Evolutionary conservation across 2,888 invertebrate species (phyloP).

Genomic region (Tortrix viridana): DNA sequence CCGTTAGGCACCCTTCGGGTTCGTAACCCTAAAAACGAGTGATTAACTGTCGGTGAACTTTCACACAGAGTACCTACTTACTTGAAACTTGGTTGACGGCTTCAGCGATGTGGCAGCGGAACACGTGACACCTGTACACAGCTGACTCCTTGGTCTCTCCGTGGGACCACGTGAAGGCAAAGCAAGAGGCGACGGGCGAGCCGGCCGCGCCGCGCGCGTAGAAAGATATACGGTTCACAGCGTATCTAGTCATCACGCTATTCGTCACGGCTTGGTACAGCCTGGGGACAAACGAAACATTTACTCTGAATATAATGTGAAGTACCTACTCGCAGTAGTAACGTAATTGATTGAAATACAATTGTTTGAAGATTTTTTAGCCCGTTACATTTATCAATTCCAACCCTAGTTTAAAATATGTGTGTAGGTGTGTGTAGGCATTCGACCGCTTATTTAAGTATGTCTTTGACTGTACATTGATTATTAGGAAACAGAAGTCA

Average conservation of each 20-base stretch:
- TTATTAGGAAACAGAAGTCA: too few relatives aligned
- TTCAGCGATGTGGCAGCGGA: constrained; percentile 97
- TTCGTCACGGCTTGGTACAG: constrained; percentile 93
- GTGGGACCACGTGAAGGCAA: constrained; percentile 98
- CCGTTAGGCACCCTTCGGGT: too few relatives aligned
- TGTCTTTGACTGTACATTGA: not conserved
- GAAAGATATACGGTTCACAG: constrained; percentile 96
- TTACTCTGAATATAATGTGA: too few relatives aligned
- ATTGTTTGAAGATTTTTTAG: too few relatives aligned
- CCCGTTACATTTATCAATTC: too few relatives aligned
- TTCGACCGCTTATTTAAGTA: not conserved
- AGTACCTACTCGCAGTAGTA: too few relatives aligned
- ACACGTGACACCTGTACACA: constrained; percentile 98
- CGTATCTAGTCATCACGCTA: constrained; percentile 93
- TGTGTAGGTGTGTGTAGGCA: too few relatives aligned
- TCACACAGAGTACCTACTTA: constrained; percentile 78
- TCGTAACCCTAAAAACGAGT: too few relatives aligned
- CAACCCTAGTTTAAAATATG: too few relatives aligned
- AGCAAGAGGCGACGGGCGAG: constrained; percentile 95
- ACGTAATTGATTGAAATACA: too few relatives aligned
- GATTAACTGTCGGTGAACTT: not conserved
- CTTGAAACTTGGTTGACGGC: constrained; percentile 92
- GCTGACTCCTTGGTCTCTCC: constrained; percentile 94
- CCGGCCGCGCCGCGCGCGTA: constrained; percentile 95
- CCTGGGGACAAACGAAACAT: constrained; percentile 67